Percentiles rank a stretch among this genome's conserved stretches.
Conservation (phyloP, 2,888 invertebrate genomes). For the Melangyna quadrimaculata region DNA sequence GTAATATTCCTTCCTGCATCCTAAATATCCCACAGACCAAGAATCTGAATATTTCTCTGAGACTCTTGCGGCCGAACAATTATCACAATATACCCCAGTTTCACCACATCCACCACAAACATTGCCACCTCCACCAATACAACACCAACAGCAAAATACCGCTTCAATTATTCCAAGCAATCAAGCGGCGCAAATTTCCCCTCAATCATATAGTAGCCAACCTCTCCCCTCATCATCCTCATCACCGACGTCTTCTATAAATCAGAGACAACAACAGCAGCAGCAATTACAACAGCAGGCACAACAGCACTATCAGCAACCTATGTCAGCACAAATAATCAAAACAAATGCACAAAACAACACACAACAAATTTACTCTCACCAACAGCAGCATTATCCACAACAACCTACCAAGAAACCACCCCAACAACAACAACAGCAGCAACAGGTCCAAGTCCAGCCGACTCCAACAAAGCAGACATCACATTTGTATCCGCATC, state of each 20-base stretch:
- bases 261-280: slow-evolving; percentile 73
- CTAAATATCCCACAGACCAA: slow-evolving; percentile 74
- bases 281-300: slow-evolving; percentile 74
- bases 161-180: slow-evolving; percentile 78
- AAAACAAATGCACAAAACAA: slow-evolving; percentile 72
- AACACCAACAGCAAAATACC: slow-evolving; percentile 81
- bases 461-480: slow-evolving; percentile 78
- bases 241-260: slow-evolving; percentile 74
- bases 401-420: slow-evolving; percentile 62
- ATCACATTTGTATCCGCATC: slow-evolving; percentile 80
- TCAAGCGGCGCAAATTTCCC: slow-evolving; percentile 75
- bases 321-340: slow-evolving; percentile 65
- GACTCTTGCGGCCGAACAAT: slow-evolving; percentile 81
- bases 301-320: slow-evolving; percentile 69
- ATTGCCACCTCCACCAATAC: slow-evolving; percentile 79
- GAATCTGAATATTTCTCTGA: slow-evolving; percentile 82
- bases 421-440: slow-evolving; percentile 73
- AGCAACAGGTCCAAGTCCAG: too few species aligned
- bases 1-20: slow-evolving; percentile 56
- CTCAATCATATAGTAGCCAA: slow-evolving; percentile 72
- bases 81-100: slow-evolving; percentile 80
- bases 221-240: slow-evolving; percentile 72
- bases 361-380: slow-evolving; percentile 72
- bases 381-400: slow-evolving; percentile 63
- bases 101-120: slow-evolving; percentile 78